Evolutionary conservation across 2,797 vertebrate species (phyloP).

Genomic region (Semaprochilodus insignis): DNA sequence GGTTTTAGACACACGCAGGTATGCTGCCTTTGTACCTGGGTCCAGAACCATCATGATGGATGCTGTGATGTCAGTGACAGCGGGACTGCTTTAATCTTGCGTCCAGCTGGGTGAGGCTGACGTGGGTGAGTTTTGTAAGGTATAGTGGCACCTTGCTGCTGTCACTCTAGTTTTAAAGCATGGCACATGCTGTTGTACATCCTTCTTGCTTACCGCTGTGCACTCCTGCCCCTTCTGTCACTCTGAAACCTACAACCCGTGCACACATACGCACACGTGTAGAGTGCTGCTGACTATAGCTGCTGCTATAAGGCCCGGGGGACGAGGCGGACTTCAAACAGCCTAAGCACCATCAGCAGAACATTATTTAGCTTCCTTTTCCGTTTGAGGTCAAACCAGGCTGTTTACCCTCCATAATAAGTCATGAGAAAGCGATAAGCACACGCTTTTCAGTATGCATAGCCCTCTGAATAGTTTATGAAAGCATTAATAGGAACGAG

Average conservation of each 20-base stretch:
- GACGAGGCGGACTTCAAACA: slow-evolving; percentile 65
- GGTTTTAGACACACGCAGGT: slow-evolving; percentile 18
- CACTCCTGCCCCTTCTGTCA: slow-evolving; percentile 20
- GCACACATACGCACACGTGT: slow-evolving; percentile 13
- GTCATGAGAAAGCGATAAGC: slow-evolving; percentile 40
- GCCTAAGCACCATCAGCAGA: slow-evolving; percentile 57
- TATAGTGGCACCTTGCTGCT: slow-evolving; percentile 33
- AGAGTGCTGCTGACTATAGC: slow-evolving; percentile 49
- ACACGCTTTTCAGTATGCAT: slow-evolving; percentile 32
- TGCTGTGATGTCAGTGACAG: slow-evolving; percentile 36
- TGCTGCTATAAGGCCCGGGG: slow-evolving; percentile 44
- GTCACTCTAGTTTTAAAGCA: slow-evolving; percentile 19
- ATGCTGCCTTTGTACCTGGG: slow-evolving; percentile 13
- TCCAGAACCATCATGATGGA: slow-evolving; percentile 22
- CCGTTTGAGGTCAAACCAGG: slow-evolving; percentile 42
- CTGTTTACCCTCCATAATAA: slow-evolving; percentile 46
- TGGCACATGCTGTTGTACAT: slow-evolving; percentile 6
- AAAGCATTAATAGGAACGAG: slow-evolving; percentile 42
- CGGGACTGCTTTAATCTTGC: slow-evolving; percentile 43
- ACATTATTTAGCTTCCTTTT: slow-evolving; percentile 18
- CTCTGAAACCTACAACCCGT: slow-evolving; percentile 18
- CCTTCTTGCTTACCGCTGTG: slow-evolving; percentile 15
- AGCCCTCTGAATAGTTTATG: slow-evolving; percentile 49
- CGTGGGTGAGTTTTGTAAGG: slow-evolving; percentile 22
- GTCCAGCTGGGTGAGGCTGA: slow-evolving; percentile 35